Conservation (phyloP, 2,888 invertebrate genomes). For the Lepidochitona cinerea region DNA sequence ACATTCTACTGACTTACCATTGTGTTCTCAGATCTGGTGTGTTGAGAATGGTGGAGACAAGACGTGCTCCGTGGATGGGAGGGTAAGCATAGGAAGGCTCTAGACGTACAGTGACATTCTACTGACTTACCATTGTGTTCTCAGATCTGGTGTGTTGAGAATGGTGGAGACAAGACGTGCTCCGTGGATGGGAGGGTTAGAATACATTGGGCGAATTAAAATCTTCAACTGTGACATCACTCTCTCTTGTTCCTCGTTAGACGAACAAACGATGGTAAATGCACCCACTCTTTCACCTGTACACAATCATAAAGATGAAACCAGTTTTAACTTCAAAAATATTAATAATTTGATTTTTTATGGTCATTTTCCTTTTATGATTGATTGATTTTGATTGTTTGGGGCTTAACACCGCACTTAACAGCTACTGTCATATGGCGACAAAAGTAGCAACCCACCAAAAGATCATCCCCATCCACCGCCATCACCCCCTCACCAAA, state of each 20-base stretch:
- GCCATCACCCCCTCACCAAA: too few relatives aligned
- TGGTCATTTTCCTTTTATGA: neutral
- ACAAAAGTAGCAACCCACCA: too few relatives aligned
- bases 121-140: constrained; percentile 77
- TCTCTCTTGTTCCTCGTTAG: constrained; percentile 82
- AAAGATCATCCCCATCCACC: too few relatives aligned
- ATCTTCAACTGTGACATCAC: constrained; percentile 96
- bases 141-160: constrained; percentile 80
- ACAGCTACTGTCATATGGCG: too few relatives aligned
- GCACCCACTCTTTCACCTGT: constrained; percentile 95
- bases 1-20: too few relatives aligned
- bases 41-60: constrained; percentile 88
- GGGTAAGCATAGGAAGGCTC: neutral
- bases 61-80: constrained; percentile 91
- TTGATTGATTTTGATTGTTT: too few relatives aligned
- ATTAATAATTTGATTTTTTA: neutral
- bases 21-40: constrained; percentile 76
- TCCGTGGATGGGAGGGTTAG: constrained; percentile 96
- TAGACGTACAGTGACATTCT: neutral
- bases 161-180: constrained; percentile 91
- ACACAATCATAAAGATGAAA: constrained; percentile 5
- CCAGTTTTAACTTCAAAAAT: neutral
- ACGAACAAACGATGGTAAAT: constrained; percentile 82
- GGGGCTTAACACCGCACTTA: too few relatives aligned
- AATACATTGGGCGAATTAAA: constrained; percentile 94